Conservation (phyloP, 2,797 vertebrate species). For the Anabacerthia variegaticeps region DNA sequence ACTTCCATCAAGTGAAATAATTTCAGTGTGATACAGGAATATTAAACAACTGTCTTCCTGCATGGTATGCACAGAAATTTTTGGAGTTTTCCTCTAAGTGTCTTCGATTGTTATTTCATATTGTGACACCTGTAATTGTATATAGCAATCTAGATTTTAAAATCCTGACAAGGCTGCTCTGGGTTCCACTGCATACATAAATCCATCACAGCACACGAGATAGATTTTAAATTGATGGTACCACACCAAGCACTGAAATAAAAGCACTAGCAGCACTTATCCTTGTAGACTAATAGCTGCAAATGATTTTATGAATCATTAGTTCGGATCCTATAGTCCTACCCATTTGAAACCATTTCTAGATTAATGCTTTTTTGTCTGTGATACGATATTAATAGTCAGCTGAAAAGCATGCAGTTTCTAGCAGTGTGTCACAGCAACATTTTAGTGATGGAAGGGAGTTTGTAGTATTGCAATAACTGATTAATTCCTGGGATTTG, state of each 20-base stretch:
- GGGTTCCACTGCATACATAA: conserved; percentile 49
- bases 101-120: conserved; percentile 55
- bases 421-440: background rate
- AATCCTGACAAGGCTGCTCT: conserved; percentile 38
- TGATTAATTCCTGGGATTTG: conserved; percentile 5
- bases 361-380: conserved; percentile 68
- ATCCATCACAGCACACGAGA: conserved; percentile 4
- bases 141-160: conserved; percentile 60
- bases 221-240: conserved; percentile 72
- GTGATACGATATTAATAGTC: conserved; percentile 50
- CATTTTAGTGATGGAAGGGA: background rate
- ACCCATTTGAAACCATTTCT: conserved; percentile 61
- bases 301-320: conserved; percentile 80
- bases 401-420: conserved; percentile 9
- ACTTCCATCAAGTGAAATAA: conserved; percentile 43
- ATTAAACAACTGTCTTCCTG: background rate
- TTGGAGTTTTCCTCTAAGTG: background rate
- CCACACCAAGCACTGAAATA: conserved; percentile 62
- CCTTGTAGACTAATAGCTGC: conserved; percentile 70
- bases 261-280: conserved; percentile 66
- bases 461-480: conserved; percentile 34
- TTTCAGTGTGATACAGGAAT: conserved; percentile 9
- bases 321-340: conserved; percentile 66
- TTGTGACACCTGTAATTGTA: conserved; percentile 68
- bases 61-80: background rate